These are phyloP conservation scores for Augochlora pura DNA, from an alignment of 1,140 invertebrate genomes.

Conservation along the genomic window DNA sequence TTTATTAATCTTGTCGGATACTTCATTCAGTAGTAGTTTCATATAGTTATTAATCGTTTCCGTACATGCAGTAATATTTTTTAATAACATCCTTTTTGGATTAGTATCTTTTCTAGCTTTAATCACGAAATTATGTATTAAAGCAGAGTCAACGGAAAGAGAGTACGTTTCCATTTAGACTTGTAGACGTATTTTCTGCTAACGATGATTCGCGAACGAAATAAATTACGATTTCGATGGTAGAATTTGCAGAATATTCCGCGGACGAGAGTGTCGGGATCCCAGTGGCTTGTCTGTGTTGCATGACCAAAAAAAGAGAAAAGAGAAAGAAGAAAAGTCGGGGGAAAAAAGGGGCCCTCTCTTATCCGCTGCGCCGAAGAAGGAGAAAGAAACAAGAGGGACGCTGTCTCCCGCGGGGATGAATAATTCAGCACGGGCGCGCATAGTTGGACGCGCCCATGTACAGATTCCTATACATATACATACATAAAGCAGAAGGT, in stretches of 20 bases:
- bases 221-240: neutral
- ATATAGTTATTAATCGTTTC: no score
- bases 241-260: slow-evolving; percentile 14
- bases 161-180: no score
- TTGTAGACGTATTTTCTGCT: no score
- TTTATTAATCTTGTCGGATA: no score
- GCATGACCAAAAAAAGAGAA: neutral
- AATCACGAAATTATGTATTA: no score
- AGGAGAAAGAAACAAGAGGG: slow-evolving; percentile 42
- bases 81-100: no score
- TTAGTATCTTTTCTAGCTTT: no score
- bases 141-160: no score
- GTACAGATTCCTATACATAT: slow-evolving; percentile 65
- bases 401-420: slow-evolving; percentile 59
- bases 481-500: slow-evolving; percentile 64
- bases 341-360: neutral
- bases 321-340: neutral
- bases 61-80: no score
- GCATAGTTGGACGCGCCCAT: slow-evolving; percentile 77
- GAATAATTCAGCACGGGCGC: slow-evolving; percentile 75
- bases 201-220: neutral
- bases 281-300: neutral
- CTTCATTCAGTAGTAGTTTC: no score
- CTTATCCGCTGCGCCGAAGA: slow-evolving; percentile 7
- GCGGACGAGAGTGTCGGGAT: slow-evolving; percentile 1